Conservation (phyloP, 2,113 vertebrate genomes). For the Oophaga pumilio region DNA sequence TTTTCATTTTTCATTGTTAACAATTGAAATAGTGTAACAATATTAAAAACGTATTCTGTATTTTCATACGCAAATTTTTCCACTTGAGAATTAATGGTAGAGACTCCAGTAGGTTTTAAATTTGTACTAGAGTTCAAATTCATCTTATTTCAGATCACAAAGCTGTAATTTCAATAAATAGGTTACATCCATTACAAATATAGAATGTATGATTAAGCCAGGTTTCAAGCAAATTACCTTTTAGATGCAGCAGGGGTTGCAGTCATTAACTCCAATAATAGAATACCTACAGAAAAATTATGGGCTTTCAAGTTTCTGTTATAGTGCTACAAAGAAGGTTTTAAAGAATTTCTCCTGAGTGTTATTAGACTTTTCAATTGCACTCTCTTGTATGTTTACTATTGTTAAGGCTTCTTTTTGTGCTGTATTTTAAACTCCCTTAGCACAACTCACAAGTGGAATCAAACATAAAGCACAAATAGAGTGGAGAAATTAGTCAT, state of each 20-base stretch:
- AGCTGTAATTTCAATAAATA: slow-evolving; percentile 57
- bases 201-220: slow-evolving; percentile 57
- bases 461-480: neutral
- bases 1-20: neutral
- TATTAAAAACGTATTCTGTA: neutral
- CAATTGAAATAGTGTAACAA: neutral
- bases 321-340: slow-evolving; percentile 50
- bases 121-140: slow-evolving; percentile 42
- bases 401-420: slow-evolving; percentile 35
- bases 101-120: slow-evolving; percentile 22
- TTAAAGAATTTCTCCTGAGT: slow-evolving; percentile 47
- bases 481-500: neutral
- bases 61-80: neutral
- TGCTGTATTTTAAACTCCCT: neutral
- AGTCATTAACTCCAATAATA: slow-evolving; percentile 59
- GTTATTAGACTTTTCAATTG: slow-evolving; percentile 48
- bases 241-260: slow-evolving; percentile 57
- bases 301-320: slow-evolving; percentile 55
- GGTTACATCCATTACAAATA: slow-evolving; percentile 56
- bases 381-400: slow-evolving; percentile 42
- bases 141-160: slow-evolving; percentile 48
- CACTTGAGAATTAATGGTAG: slow-evolving; percentile 45
- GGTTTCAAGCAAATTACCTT: slow-evolving; percentile 55
- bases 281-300: slow-evolving; percentile 59
- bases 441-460: neutral